Percentiles rank a stretch among this genome's conserved stretches.
These are phyloP conservation scores for Neoaliturus tenellus DNA, from an alignment of 2,888 invertebrate genomes.

Conservation along the genomic window DNA sequence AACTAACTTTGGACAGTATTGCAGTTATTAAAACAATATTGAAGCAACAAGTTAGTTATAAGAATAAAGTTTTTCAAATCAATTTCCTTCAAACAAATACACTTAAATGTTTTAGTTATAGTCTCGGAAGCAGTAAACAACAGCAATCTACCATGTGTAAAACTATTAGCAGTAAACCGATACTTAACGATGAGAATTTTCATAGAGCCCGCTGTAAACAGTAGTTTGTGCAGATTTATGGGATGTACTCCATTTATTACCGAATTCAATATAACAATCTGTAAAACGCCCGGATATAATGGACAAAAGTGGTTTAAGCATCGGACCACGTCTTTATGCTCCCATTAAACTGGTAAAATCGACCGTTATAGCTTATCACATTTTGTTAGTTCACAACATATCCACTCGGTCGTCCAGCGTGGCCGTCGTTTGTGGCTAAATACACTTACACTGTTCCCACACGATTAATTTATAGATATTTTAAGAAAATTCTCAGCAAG, in stretches of 20 bases:
- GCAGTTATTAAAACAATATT: no score
- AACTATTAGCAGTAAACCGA: constrained; percentile 25
- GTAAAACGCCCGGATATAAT: constrained; percentile 14
- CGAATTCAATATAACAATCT: constrained; percentile 29
- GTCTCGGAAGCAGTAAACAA: not conserved
- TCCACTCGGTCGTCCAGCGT: not conserved
- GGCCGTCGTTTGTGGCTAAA: no score
- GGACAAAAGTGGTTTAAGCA: constrained; percentile 27
- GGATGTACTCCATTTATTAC: constrained; percentile 33
- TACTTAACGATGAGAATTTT: constrained; percentile 19
- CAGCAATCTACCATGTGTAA: not conserved
- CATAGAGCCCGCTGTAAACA: constrained; percentile 6
- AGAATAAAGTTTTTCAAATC: no score
- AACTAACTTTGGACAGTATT: no score
- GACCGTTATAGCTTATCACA: not conserved
- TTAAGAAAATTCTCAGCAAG: no score
- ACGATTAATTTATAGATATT: no score
- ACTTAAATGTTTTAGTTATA: not conserved
- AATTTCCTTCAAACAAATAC: not conserved
- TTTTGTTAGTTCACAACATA: not conserved
- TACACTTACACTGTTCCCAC: no score
- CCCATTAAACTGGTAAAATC: constrained; percentile 7
- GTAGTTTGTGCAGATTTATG: constrained; percentile 15
- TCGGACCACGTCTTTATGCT: constrained; percentile 1
- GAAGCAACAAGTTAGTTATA: no score